Conservation (phyloP, 2,888 invertebrate species). For the Esperia sulphurella region DNA sequence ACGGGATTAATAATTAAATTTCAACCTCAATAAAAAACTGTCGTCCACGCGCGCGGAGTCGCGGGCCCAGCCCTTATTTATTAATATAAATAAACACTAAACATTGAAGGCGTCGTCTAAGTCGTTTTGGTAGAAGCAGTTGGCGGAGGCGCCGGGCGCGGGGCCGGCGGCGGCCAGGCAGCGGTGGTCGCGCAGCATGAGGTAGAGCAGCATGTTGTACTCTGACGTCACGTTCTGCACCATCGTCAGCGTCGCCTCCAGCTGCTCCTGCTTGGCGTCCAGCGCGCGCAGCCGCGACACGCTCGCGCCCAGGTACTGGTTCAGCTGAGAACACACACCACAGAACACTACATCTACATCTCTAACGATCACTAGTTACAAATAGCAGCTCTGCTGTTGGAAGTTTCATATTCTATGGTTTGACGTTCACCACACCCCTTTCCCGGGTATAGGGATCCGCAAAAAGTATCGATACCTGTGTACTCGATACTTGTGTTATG, state of each 20-base stretch:
- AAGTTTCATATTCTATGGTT: too few species aligned
- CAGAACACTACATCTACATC: too few species aligned
- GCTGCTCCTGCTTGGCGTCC: constrained; percentile 53
- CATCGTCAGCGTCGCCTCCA: constrained; percentile 47
- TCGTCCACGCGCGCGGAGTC: not conserved
- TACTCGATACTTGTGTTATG: too few species aligned
- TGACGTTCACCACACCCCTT: too few species aligned
- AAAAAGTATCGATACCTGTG: too few species aligned
- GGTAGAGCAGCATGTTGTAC: constrained; percentile 58
- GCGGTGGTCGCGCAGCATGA: constrained; percentile 53
- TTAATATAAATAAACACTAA: constrained; percentile 5
- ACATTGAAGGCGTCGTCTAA: constrained; percentile 30
- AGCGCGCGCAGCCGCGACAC: constrained; percentile 46
- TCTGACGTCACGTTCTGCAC: constrained; percentile 56
- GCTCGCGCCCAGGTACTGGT: constrained; percentile 37
- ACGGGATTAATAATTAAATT: too few species aligned
- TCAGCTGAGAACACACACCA: constrained; percentile 26
- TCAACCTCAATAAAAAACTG: too few species aligned
- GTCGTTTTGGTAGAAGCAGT: constrained; percentile 37
- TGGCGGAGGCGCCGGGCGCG: constrained; percentile 21
- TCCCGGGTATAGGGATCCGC: too few species aligned
- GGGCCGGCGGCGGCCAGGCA: constrained; percentile 38
- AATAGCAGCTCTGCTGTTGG: too few species aligned
- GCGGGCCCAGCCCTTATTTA: not conserved
- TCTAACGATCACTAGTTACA: too few species aligned